Evolutionary conservation across 2,113 vertebrate genomes (phyloP).

Genomic region (Apus apus): DNA sequence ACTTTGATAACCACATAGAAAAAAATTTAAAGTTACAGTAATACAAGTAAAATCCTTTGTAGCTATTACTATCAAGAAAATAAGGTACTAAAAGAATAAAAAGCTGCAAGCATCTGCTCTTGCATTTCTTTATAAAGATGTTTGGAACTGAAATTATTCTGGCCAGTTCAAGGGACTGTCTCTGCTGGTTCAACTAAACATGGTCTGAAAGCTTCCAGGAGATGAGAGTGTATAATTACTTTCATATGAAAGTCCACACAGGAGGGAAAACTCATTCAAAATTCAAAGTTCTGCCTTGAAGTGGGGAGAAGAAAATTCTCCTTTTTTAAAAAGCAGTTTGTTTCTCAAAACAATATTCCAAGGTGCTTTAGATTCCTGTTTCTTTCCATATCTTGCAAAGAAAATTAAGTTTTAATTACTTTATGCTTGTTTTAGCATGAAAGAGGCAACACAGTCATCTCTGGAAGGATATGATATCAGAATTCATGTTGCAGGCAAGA

Average conservation of each 20-base stretch:
- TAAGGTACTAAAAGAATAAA: not conserved
- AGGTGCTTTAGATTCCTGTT: not conserved
- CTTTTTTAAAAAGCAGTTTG: not conserved
- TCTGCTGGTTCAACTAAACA: not conserved
- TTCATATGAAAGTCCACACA: not conserved
- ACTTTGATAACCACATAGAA: not conserved
- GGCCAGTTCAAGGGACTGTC: not conserved
- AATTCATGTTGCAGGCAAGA: not conserved
- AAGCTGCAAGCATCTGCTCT: not conserved
- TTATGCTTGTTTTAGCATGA: not conserved
- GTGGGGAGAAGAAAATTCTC: rapidly evolving
- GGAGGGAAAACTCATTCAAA: not conserved
- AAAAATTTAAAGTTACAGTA: not conserved
- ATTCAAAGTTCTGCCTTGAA: not conserved
- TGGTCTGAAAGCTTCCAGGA: not conserved
- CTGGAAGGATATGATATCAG: not conserved
- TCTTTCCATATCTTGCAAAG: not conserved
- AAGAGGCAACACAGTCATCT: not conserved
- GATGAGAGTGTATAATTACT: not conserved
- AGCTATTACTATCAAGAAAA: not conserved
- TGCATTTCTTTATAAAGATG: not conserved
- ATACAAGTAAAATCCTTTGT: not conserved
- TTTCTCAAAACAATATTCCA: not conserved
- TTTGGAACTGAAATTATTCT: not conserved
- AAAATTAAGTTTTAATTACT: constrained; percentile 13